These are phyloP conservation scores for Hyperoodon ampullatus DNA, from an alignment of 2,113 vertebrate species.

Conservation along the genomic window DNA sequence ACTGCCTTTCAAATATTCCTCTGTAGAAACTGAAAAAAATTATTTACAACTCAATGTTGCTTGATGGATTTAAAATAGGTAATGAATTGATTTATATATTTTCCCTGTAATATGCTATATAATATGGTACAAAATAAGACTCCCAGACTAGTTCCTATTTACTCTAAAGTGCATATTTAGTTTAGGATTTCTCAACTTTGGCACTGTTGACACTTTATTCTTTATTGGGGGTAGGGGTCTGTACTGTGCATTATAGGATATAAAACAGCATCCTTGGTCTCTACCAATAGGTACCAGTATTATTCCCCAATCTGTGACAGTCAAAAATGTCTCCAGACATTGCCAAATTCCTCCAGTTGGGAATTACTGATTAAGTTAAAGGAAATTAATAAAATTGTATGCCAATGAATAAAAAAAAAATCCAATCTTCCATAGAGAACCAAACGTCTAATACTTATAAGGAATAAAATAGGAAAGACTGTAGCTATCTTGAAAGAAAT, in stretches of 20 bases:
- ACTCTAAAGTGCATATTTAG: background rate
- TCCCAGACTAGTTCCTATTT: background rate
- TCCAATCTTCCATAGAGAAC: background rate
- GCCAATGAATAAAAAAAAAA: background rate
- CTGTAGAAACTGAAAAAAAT: background rate
- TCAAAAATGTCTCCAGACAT: background rate
- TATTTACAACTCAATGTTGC: background rate
- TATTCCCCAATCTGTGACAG: background rate
- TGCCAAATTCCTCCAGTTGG: background rate
- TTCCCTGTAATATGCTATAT: background rate
- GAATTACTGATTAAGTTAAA: background rate
- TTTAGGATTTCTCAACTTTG: background rate
- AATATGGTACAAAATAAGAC: background rate
- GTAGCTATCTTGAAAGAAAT: background rate
- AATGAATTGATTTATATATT: background rate
- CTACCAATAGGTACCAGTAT: background rate
- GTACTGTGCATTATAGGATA: accelerated
- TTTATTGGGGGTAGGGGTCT: background rate
- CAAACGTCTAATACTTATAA: background rate
- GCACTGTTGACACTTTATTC: background rate
- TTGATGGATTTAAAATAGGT: background rate
- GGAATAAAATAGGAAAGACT: background rate
- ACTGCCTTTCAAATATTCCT: background rate
- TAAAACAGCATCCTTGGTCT: background rate
- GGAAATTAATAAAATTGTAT: background rate